A percentile compares a stretch with the other conserved stretches of the same genome.
phyloP scores from a whole-genome alignment of 2,888 invertebrate genomes.

The Cactoblastis cactorum region DNA sequence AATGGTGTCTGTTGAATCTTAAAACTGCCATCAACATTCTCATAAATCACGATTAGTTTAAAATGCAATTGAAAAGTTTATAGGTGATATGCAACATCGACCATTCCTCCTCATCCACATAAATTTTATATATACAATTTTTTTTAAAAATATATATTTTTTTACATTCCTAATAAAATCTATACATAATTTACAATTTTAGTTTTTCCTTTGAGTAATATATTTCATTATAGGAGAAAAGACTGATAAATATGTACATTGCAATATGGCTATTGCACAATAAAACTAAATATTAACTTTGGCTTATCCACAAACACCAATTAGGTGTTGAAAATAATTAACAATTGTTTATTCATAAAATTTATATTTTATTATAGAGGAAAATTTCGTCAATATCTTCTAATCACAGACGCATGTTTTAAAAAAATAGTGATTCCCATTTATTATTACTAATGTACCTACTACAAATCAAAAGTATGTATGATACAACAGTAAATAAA shows the following conservation, averaged over 20 bases:
- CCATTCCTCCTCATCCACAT: constrained; percentile 41
- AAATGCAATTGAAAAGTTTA: constrained; percentile 30
- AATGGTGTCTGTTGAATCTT: constrained; percentile 13
- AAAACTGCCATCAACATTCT: constrained; percentile 12
- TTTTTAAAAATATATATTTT: constrained; percentile 50
- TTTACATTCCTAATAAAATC: constrained; percentile 54
- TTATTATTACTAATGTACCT: not conserved
- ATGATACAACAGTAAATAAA: not conserved
- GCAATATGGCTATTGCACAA: constrained; percentile 76
- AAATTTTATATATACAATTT: constrained; percentile 51
- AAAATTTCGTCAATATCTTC: constrained; percentile 35
- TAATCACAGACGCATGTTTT: constrained; percentile 37
- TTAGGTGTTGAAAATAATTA: constrained; percentile 45
- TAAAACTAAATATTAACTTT: constrained; percentile 74
- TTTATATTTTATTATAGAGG: constrained; percentile 16
- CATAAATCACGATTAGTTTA: constrained; percentile 11
- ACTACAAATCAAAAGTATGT: constrained; percentile 16
- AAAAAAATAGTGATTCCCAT: not conserved
- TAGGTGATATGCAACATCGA: constrained; percentile 46
- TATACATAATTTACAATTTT: constrained; percentile 74
- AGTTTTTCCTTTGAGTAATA: constrained; percentile 41
- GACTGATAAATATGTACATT: constrained; percentile 69
- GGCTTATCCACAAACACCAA: constrained; percentile 70
- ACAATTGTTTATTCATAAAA: constrained; percentile 31
- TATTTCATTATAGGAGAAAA: constrained; percentile 53